Base-by-base conservation (phyloP, 2,797 vertebrate species). In the Neosilurus mollespiculum region DNA sequence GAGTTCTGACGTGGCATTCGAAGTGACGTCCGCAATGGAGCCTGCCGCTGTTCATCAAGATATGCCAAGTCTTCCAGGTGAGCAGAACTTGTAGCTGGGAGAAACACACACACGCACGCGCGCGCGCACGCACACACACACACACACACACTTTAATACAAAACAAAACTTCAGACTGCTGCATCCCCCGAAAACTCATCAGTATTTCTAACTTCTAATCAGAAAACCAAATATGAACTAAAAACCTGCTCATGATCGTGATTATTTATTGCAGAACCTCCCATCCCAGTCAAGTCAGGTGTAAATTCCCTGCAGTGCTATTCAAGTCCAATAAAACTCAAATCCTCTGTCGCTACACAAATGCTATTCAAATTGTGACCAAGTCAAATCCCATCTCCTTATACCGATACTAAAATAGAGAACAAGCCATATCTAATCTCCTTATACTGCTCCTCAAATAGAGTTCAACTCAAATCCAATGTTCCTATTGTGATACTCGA, bases 21-120 rank as follows among this genome's bases (percentile, higher is more conserved):
- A 43, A 96, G 93, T 22, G 95, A 96, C 0, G 95, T 96, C 75
- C 95, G 93, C 83, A 96, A 90, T 5, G 95, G 95, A 2, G 95
- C 92, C 89, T 96, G 95, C 2, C 96, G 91, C 91, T 96, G 96
- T 82, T 96, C 96, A 20, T 96, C 96, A 91, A 96, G 91, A 91
- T 96, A 96, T 0, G 95, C 96, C 34, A 96, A 92, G 15, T 96
- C 96, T 61, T 96, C 95, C 83, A 96, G 86, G 89, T 96, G 95
- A 58, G 96, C 96, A 9, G 96, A 96, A 88, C 95, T 96, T 80
- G 96, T 96, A 87, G 96, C 95, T 96, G 90, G 78, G 73, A 84
- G 0, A 85, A 88, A 87, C 89, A 91, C 66, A 86, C 22, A 82
- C 64, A 77, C 67, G 62, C 56, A 73, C 34, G 49, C 18, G 15